Evolutionary conservation across 2,797 vertebrate genomes (phyloP).

Genomic region (Neoniphon sammara): DNA sequence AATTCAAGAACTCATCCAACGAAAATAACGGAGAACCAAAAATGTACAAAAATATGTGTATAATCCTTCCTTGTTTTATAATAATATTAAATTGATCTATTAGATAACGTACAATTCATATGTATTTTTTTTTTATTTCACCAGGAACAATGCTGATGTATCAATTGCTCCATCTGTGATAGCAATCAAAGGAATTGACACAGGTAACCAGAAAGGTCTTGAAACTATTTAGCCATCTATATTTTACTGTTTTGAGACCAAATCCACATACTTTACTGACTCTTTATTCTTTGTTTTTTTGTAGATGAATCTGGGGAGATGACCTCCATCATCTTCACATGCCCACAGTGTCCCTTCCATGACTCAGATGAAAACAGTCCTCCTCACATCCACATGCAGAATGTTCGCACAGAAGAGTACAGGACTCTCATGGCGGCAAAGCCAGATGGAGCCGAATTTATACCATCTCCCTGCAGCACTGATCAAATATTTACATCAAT

Average conservation of each 20-base stretch:
- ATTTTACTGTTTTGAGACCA: background rate
- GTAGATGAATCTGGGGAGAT: slow-evolving; percentile 60
- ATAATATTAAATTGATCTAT: background rate
- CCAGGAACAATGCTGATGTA: slow-evolving; percentile 59
- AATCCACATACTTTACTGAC: background rate
- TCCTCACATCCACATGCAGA: slow-evolving; percentile 79
- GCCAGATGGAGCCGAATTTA: slow-evolving; percentile 45
- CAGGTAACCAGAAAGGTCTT: slow-evolving; percentile 55
- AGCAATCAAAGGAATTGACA: slow-evolving; percentile 67
- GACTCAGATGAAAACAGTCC: slow-evolving; percentile 48
- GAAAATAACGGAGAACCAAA: slow-evolving; percentile 33
- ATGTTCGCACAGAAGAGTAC: slow-evolving; percentile 61
- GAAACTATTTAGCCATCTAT: background rate
- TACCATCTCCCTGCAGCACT: slow-evolving; percentile 56
- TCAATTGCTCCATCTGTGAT: slow-evolving; percentile 60
- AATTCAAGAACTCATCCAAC: slow-evolving; percentile 16
- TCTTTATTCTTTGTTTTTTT: background rate
- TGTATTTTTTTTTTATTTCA: slow-evolving; percentile 25
- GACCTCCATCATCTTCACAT: slow-evolving; percentile 77
- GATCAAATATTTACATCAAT: slow-evolving; percentile 80
- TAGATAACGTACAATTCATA: slow-evolving; percentile 2
- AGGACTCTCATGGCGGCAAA: slow-evolving; percentile 55
- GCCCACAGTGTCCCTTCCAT: slow-evolving; percentile 76
- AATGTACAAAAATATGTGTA: slow-evolving; percentile 52
- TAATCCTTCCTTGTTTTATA: background rate